phyloP scores from a whole-genome alignment of 2,797 vertebrate species.

The Pangasius larnaudii region DNA sequence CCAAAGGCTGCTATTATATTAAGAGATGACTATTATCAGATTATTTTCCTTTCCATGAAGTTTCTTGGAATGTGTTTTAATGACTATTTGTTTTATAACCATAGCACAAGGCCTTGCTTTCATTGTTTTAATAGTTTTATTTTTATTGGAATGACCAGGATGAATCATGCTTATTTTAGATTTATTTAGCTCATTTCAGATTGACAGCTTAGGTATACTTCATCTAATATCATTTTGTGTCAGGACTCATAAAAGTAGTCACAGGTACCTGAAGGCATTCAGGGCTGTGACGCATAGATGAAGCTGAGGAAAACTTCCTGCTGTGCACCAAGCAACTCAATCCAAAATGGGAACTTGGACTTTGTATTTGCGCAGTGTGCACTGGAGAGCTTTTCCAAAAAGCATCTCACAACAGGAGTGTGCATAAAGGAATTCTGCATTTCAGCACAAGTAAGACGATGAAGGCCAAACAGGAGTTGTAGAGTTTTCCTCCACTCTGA shows the following conservation, averaged over 20 bases:
- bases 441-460: slow-evolving; percentile 40
- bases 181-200: slow-evolving; percentile 19
- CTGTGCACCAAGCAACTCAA: slow-evolving; percentile 6
- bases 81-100: slow-evolving; percentile 13
- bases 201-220: slow-evolving; percentile 5
- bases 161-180: slow-evolving; percentile 26
- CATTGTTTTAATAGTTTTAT: not conserved
- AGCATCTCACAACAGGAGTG: slow-evolving; percentile 25
- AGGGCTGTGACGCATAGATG: slow-evolving; percentile 14
- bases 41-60: not conserved
- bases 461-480: slow-evolving; percentile 53
- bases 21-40: not conserved
- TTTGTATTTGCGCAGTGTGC: slow-evolving; percentile 36
- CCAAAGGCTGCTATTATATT: not conserved
- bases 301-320: slow-evolving; percentile 30
- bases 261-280: slow-evolving; percentile 21
- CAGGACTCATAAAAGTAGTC: slow-evolving; percentile 19
- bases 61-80: slow-evolving; percentile 27
- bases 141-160: slow-evolving; percentile 15
- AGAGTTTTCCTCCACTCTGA: slow-evolving; percentile 15
- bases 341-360: slow-evolving; percentile 33
- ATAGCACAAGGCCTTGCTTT: not conserved
- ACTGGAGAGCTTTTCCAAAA: slow-evolving; percentile 32
- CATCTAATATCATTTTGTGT: slow-evolving; percentile 27
- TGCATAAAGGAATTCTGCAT: slow-evolving; percentile 36